These are phyloP conservation scores for Caranx melampygus DNA, from an alignment of 2,113 vertebrate species.

Conservation along the genomic window DNA sequence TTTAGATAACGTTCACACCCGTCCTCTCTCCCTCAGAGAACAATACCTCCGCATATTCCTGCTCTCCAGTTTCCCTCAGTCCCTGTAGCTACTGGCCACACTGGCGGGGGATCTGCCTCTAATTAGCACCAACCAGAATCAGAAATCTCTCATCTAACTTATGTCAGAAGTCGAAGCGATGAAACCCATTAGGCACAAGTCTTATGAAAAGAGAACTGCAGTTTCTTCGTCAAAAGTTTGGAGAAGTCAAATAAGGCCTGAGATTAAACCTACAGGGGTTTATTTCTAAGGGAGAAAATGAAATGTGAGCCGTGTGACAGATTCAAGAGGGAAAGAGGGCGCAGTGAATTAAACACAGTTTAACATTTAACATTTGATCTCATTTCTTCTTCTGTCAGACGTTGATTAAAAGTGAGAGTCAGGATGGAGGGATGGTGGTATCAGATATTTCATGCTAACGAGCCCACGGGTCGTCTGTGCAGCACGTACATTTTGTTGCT, in stretches of 20 bases:
- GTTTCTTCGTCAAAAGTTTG: constrained; percentile 41
- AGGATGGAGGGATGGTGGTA: too few species aligned
- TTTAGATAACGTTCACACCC: constrained; percentile 4
- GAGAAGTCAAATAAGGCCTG: constrained; percentile 20
- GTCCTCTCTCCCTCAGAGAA: background rate
- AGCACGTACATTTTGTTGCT: too few species aligned
- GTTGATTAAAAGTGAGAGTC: too few species aligned
- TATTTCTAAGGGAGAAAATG: background rate
- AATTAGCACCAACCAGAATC: constrained; percentile 57
- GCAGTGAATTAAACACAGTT: background rate
- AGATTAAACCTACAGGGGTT: background rate
- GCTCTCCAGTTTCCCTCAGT: background rate
- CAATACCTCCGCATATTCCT: constrained; percentile 5
- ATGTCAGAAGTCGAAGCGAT: constrained; percentile 55
- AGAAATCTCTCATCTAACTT: constrained; percentile 43
- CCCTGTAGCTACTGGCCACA: constrained; percentile 29
- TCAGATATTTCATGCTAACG: too few species aligned
- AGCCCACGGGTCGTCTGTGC: too few species aligned
- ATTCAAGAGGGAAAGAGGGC: background rate
- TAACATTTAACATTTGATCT: background rate
- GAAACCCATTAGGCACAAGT: constrained; percentile 31
- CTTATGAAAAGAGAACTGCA: constrained; percentile 6
- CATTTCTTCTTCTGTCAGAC: too few species aligned
- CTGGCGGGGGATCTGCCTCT: constrained; percentile 29
- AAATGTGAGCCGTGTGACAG: constrained; percentile 15